These are phyloP conservation scores for Scaptomyza cyrtandrae DNA, from an alignment of 2,888 invertebrate species.

Conservation along the genomic window DNA sequence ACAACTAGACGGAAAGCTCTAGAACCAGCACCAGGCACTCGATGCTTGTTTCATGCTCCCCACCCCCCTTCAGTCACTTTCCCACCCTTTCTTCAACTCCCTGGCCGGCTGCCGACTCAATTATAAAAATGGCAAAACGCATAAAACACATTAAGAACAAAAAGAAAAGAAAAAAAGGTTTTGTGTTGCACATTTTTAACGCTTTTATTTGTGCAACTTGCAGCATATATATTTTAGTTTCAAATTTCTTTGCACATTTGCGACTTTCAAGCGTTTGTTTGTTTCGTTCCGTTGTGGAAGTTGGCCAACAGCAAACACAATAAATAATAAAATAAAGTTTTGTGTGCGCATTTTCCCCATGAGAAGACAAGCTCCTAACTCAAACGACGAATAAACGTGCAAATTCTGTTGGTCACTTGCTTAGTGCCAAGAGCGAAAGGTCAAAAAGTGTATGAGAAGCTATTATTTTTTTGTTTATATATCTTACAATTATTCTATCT, in stretches of 20 bases:
- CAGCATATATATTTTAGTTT: slow-evolving; percentile 62
- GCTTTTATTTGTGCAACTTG: slow-evolving; percentile 48
- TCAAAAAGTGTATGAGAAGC: background rate
- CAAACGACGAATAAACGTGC: slow-evolving; percentile 27
- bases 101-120: slow-evolving; percentile 64
- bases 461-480: background rate
- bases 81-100: background rate
- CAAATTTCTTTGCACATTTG: slow-evolving; percentile 37
- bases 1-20: slow-evolving; percentile 13
- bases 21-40: slow-evolving; percentile 17
- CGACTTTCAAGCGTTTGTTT: slow-evolving; percentile 47
- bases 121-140: slow-evolving; percentile 76
- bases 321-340: slow-evolving; percentile 35
- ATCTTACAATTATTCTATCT: background rate
- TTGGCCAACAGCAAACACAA: slow-evolving; percentile 26
- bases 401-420: slow-evolving; percentile 48
- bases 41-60: background rate
- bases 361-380: slow-evolving; percentile 34
- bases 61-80: too few relatives aligned
- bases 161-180: slow-evolving; percentile 62
- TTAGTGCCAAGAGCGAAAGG: slow-evolving; percentile 14
- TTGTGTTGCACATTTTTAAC: slow-evolving; percentile 64
- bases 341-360: background rate
- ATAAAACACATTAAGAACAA: slow-evolving; percentile 68
- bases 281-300: slow-evolving; percentile 36